These are phyloP conservation scores for Ostrea edulis DNA, from an alignment of 1,140 invertebrate genomes.

Conservation along the genomic window DNA sequence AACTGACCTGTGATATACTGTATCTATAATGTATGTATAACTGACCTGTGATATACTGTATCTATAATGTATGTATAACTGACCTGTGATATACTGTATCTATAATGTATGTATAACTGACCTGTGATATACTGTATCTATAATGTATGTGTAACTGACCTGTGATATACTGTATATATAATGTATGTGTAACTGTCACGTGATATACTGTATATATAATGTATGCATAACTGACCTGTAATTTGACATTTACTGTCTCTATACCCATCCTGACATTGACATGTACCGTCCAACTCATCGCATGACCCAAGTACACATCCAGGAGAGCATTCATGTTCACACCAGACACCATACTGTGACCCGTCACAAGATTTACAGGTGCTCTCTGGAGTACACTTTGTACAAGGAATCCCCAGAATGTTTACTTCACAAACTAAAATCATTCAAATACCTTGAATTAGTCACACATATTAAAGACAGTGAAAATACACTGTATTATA, in stretches of 20 bases:
- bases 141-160: too few species aligned
- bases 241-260: neutral
- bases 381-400: neutral
- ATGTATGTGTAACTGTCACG: too few species aligned
- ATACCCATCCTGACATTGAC: neutral
- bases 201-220: too few species aligned
- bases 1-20: too few species aligned
- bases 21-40: too few species aligned
- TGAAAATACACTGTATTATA: neutral
- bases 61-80: too few species aligned
- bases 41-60: too few species aligned
- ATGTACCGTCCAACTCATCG: neutral
- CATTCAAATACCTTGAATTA: neutral
- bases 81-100: too few species aligned
- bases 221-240: neutral
- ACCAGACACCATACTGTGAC: neutral
- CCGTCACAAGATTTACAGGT: neutral
- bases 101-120: too few species aligned
- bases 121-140: too few species aligned
- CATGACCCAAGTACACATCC: conserved; percentile 4
- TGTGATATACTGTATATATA: too few species aligned
- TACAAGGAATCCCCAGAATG: neutral
- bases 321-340: neutral
- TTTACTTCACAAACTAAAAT: neutral
- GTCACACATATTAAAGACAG: neutral